phyloP scores from a whole-genome alignment of 2,888 invertebrate species.

The Clunio marinus region DNA sequence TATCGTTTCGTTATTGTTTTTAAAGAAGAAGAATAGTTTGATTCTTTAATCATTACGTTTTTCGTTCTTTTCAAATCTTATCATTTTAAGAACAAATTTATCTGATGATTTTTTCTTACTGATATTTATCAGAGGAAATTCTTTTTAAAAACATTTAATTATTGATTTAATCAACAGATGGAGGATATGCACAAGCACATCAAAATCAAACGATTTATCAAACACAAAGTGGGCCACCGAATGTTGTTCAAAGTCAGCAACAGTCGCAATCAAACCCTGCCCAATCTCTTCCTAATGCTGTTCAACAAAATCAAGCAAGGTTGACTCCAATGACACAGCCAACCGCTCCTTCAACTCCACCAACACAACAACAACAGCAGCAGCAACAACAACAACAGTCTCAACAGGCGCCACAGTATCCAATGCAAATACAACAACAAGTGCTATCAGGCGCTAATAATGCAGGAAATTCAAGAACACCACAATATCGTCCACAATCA shows the following conservation, averaged over 20 bases:
- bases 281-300: background rate
- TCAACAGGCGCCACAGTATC: conserved; percentile 39
- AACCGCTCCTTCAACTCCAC: conserved; percentile 36
- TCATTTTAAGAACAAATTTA: background rate
- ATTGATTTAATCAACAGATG: no score
- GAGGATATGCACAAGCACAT: conserved; percentile 15
- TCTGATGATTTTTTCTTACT: background rate
- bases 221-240: conserved; percentile 25
- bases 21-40: no score
- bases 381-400: conserved; percentile 30
- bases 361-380: conserved; percentile 22
- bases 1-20: background rate
- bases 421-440: conserved; percentile 39
- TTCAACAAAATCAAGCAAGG: conserved; percentile 4
- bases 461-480: background rate
- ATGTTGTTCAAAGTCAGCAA: background rate
- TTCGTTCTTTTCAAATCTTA: no score
- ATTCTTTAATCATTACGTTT: no score
- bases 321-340: conserved; percentile 35
- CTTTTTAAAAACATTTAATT: background rate
- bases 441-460: conserved; percentile 33
- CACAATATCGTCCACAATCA: conserved; percentile 16
- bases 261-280: conserved; percentile 13
- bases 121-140: background rate
- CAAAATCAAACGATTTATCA: conserved; percentile 20